Evolutionary conservation across 2,888 invertebrate species (phyloP), one percentile per base, ranked within the genome.

Genomic region (Cynaeus angustus): DNA sequence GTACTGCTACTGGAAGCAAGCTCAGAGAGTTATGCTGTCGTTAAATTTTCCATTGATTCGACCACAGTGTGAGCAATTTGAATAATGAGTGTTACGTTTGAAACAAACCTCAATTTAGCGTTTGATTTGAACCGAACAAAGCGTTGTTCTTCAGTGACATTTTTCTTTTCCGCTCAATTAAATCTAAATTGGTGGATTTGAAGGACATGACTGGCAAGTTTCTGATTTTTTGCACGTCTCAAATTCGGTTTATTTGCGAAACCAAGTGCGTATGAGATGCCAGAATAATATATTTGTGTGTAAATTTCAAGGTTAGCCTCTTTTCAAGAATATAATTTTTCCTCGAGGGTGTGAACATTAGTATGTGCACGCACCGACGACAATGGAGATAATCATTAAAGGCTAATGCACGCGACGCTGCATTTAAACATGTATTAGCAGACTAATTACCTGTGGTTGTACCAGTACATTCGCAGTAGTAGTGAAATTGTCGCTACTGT

Each of bases 101-200:
- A 38, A 55, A 55, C 55, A 55, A 52, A 55, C 55, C 55, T n/a
- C 37, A 55, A 55, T 55, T 55, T 55, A 55, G 55, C 55, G 55
- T 16, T 21, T 55, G 37, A 55, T 55, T 55, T 38, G 38, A 55
- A 55, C 33, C n/a, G 13, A 37, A 16, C 55, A 55, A 16, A 16
- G 52, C 52, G 5, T 30, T 26, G 12, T 41, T 52, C 10, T 12
- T 12, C 7, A 13, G 4, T 50, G 50, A 26, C 33, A 33, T 33
- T 52, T 16, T 48, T 48, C 26, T 33, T 33, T 33, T 53, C n/a
- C 14, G 37, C 37, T 33, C 12, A 37, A 55, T 52, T 30, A 12
- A 12, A 1, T 10, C 5, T 12, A n/a, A 41, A 41, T 41, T 33
- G 12, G 41, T 13, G n/a, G 9, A 55, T 38, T n/a, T 21, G 55